These are phyloP conservation scores for Scotopteryx bipunctaria DNA, from an alignment of 2,888 invertebrate species.

Conservation along the genomic window DNA sequence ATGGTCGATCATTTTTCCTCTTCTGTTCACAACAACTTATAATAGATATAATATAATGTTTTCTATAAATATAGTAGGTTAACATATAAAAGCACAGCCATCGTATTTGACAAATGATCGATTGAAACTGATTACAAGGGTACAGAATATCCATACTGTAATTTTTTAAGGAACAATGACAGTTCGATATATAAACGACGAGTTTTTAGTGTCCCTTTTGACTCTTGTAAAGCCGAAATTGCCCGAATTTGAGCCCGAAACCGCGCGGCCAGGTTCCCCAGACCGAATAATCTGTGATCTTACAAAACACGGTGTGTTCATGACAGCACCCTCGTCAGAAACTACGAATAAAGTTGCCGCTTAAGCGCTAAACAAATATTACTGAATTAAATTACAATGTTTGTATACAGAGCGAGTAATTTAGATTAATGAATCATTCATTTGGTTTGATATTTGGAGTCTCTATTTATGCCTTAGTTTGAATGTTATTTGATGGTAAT, in stretches of 20 bases:
- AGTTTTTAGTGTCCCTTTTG: too few species aligned
- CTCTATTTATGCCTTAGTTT: background rate
- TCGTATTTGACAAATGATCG: too few species aligned
- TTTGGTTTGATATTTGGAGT: constrained; percentile 9
- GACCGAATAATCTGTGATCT: constrained; percentile 2
- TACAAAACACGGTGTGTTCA: constrained; percentile 37
- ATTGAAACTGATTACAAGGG: too few species aligned
- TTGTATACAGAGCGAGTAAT: constrained; percentile 22
- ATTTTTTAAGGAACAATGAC: too few species aligned
- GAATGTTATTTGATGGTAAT: background rate
- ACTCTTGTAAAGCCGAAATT: constrained; percentile 15
- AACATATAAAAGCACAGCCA: too few species aligned
- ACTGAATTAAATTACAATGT: constrained; percentile 31
- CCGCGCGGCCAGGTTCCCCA: background rate
- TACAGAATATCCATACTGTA: too few species aligned
- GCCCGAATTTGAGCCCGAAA: background rate
- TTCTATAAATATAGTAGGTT: too few species aligned
- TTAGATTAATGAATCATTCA: constrained; percentile 16
- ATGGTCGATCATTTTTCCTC: too few species aligned
- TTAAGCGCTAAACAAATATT: constrained; percentile 37
- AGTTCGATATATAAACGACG: too few species aligned
- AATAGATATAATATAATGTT: too few species aligned
- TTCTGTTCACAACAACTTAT: too few species aligned
- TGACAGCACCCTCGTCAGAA: constrained; percentile 57
- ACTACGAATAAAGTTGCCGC: constrained; percentile 47